Evolutionary conservation across 2,113 vertebrate genomes (phyloP).

Genomic region (Lonchura striata): DNA sequence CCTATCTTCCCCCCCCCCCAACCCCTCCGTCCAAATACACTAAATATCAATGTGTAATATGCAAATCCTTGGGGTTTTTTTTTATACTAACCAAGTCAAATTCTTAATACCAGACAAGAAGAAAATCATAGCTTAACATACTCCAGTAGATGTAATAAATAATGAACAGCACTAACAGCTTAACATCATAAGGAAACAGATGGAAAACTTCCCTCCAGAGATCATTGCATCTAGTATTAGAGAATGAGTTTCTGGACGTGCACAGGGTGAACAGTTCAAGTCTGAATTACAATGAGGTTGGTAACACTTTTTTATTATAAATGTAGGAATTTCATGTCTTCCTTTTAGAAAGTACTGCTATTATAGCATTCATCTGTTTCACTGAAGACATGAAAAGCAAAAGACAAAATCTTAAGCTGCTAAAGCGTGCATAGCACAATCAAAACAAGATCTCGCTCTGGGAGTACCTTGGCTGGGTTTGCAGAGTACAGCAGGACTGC

Average conservation of each 20-base stretch:
- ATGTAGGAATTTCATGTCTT: constrained; percentile 69
- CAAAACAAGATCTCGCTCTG: constrained; percentile 21
- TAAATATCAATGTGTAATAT: constrained; percentile 63
- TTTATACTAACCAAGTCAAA: constrained; percentile 54
- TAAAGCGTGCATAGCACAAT: constrained; percentile 33
- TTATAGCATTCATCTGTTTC: constrained; percentile 65
- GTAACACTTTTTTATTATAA: constrained; percentile 65
- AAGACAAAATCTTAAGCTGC: constrained; percentile 51
- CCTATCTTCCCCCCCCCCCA: not conserved
- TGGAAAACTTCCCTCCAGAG: constrained; percentile 77
- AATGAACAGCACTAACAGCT: constrained; percentile 71
- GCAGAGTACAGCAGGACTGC: constrained; percentile 35
- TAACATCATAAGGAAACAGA: constrained; percentile 75
- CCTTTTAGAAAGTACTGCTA: constrained; percentile 66
- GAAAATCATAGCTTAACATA: constrained; percentile 67
- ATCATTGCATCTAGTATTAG: constrained; percentile 72
- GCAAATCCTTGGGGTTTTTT: constrained; percentile 57
- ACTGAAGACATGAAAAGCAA: constrained; percentile 56
- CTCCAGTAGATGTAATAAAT: constrained; percentile 72
- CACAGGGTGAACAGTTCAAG: constrained; percentile 73
- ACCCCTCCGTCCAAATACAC: constrained; percentile 35
- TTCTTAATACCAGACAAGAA: constrained; percentile 65
- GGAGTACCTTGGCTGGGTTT: constrained; percentile 32
- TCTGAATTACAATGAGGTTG: constrained; percentile 75
- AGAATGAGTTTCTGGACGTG: constrained; percentile 74